These are phyloP conservation scores for Archilochus colubris DNA, from an alignment of 2,113 vertebrate species.

Conservation along the genomic window DNA sequence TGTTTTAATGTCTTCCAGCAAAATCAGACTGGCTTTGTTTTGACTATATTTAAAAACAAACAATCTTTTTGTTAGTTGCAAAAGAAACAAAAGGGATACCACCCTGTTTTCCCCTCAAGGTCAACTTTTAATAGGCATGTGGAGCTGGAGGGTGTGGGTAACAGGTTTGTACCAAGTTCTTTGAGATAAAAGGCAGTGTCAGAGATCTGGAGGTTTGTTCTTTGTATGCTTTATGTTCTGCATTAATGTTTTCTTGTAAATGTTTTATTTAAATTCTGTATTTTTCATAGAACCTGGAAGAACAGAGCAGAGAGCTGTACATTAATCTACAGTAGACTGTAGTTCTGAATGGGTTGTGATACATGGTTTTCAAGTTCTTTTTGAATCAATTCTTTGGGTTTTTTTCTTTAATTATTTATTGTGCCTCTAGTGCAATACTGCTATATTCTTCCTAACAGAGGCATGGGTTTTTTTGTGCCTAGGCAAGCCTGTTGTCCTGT, in stretches of 20 bases:
- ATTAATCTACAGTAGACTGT: neutral
- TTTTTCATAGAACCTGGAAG: neutral
- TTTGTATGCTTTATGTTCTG: neutral
- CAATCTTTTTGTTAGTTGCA: neutral
- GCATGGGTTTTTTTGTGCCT: slow-evolving; percentile 37
- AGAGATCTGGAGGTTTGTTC: neutral
- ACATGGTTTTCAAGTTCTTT: neutral
- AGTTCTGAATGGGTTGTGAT: neutral
- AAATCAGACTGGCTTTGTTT: slow-evolving; percentile 25
- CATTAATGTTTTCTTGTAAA: neutral
- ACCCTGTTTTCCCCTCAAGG: slow-evolving; percentile 13
- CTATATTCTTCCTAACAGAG: slow-evolving; percentile 36
- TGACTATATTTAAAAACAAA: slow-evolving; percentile 20
- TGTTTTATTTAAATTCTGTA: neutral
- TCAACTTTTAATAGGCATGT: slow-evolving; percentile 27
- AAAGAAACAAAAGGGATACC: neutral
- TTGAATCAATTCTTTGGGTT: neutral
- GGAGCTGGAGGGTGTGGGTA: slow-evolving; percentile 24
- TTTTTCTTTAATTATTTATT: neutral
- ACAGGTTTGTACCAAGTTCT: neutral
- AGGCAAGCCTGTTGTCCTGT: slow-evolving; percentile 91
- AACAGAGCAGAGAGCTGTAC: neutral
- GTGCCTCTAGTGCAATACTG: neutral
- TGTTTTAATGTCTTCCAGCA: slow-evolving; percentile 42
- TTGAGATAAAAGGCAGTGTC: neutral